Base-by-base conservation (phyloP, 1,140 invertebrate genomes). In the Hetaerina americana region DNA sequence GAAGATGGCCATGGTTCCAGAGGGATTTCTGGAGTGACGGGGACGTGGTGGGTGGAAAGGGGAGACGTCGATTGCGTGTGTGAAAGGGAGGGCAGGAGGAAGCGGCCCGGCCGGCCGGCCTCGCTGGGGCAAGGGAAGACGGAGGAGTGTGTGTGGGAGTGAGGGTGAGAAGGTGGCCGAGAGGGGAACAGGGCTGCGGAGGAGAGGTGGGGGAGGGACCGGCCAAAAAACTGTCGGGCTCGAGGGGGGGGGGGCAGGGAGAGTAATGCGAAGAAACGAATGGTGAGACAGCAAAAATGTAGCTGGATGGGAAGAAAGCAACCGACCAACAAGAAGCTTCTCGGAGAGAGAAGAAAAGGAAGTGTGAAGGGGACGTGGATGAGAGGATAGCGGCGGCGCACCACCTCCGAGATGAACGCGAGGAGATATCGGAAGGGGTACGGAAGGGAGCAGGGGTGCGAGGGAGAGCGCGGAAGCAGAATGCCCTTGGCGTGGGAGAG, bases 271-370 rank as follows among this genome's bases (percentile, higher is more conserved):
- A 71, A 25, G 22, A 27, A 72, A 12, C 18, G 27, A 27, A 49
- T 2, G 22, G 67, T 66, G 68, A 66, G 68, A 68, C 27, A 25
- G 25, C 70, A 69, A 69, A 73, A 70, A 71, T 73, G 73, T 66
- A 73, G 73, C 68, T 72, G 71, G 31, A 27, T 12, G 25, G 31
- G n/a, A 18, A 28, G 26, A 70, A 70, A 25, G 70, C 10, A n/a
- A 18, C 27, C 1, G 18, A 18, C 15, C 57, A 31, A 31, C 28
- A 49, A 70, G 57, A 49, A 49, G 22, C 66, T 71, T 71, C 70
- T 71, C 27, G 27, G n/a, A n/a, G n/a, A n/a, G n/a, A n/a, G n/a
- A n/a, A n/a, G n/a, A n/a, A n/a, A n/a, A n/a, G n/a, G n/a, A n/a
- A n/a, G n/a, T n/a, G n/a, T n/a, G n/a, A n/a, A n/a, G n/a, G n/a